Base-by-base conservation (phyloP, 2,888 invertebrate genomes). In the Teinopalpus imperialis region DNA sequence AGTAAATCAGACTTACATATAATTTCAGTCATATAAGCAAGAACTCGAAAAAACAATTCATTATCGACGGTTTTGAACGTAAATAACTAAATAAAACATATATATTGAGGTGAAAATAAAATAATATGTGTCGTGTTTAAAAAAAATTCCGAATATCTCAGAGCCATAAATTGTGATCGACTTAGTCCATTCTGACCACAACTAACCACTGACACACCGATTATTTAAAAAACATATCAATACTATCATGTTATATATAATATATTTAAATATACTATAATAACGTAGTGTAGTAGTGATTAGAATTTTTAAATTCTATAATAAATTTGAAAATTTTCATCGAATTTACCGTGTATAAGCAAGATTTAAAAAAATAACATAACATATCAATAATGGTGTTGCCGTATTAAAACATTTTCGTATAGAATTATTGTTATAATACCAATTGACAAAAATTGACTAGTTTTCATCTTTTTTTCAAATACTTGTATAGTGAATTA, bases 1-100 rank as follows among this genome's bases (percentile, higher is more conserved):
- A 35, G 56, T 52, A 34, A 57, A 44, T 37, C 48, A 57, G 59
- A 61, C 56, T 39, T 42, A 49, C 50, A 41, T 54, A 41, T 53
- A 49, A 56, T 48, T 37, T 42, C 53, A 53, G 40, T 30, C 46
- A 40, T 44, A 34, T 41, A 39, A 43, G 39, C 32, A 27, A 41
- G 26, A 40, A 13, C 29, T 34, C 26, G 36, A 44, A 37, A 34
- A 36, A 35, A 44, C 14, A 29, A 29, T 16, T n/a, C 29, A 7
- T 13, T 13, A 23, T 24, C n/a, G 8, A 30, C 13, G 20, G 6
- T 10, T 23, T 9, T 20, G 6, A 32, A 42, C 18, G 4, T 16
- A 10, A 34, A 31, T 9, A 14, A n/a, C n/a, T n/a, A n/a, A n/a
- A n/a, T n/a, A n/a, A n/a, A n/a, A n/a, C n/a, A n/a, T n/a, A n/a